Percentiles rank a stretch among this genome's conserved stretches.
These are phyloP conservation scores for Ectropis crepuscularia DNA, from an alignment of 2,888 invertebrate genomes.

Conservation along the genomic window DNA sequence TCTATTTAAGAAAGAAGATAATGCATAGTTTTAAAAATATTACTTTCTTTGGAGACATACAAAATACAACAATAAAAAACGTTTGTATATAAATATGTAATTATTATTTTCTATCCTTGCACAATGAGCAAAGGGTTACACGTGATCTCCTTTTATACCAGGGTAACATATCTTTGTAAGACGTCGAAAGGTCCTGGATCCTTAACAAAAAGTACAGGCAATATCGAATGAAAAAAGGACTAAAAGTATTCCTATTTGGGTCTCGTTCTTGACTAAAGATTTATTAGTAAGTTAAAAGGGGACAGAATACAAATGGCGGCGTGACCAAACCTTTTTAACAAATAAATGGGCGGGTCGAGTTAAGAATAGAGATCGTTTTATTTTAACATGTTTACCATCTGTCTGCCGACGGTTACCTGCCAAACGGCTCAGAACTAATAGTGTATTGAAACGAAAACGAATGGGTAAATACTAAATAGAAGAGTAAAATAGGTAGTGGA, in stretches of 20 bases:
- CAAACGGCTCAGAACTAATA: slow-evolving; percentile 4
- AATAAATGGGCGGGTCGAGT: slow-evolving; percentile 32
- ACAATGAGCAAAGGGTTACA: slow-evolving; percentile 23
- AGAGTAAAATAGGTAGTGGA: too few species aligned
- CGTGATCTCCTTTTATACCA: slow-evolving; percentile 29
- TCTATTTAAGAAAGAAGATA: too few species aligned
- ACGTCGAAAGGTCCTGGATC: slow-evolving; percentile 11
- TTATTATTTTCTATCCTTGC: neutral
- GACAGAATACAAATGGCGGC: slow-evolving; percentile 26
- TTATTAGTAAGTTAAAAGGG: slow-evolving; percentile 25
- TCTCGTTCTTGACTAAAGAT: slow-evolving; percentile 23
- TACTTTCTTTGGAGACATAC: neutral
- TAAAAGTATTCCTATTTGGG: slow-evolving; percentile 15
- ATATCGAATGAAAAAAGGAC: slow-evolving; percentile 11
- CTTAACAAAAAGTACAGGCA: slow-evolving; percentile 11
- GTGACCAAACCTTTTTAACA: slow-evolving; percentile 28
- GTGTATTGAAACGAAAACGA: neutral
- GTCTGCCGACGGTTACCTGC: slow-evolving; percentile 6
- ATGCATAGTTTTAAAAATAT: neutral
- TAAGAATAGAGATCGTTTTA: slow-evolving; percentile 30
- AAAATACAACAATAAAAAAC: neutral
- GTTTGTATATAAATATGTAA: neutral
- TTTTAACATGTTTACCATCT: slow-evolving; percentile 17
- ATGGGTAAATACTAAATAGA: too few species aligned
- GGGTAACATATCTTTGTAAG: slow-evolving; percentile 19